A percentile compares a stretch with the other conserved stretches of the same genome.
phyloP scores from a whole-genome alignment of 2,888 invertebrate species.

The Ditula angustiorana region DNA sequence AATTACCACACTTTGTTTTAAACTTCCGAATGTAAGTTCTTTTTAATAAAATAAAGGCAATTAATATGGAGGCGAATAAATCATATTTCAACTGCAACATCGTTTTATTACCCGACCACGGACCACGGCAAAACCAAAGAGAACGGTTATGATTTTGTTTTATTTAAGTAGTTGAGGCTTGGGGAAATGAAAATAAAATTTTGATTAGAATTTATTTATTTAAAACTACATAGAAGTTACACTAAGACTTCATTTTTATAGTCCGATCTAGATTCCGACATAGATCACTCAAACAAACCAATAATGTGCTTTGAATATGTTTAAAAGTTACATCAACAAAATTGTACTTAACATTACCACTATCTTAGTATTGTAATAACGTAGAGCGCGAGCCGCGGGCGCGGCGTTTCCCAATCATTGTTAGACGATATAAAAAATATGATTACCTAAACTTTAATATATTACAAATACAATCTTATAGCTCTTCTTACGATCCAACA shows the following conservation, averaged over 20 bases:
- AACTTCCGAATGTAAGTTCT: neutral
- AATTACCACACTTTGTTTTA: neutral
- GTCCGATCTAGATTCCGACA: constrained; percentile 70
- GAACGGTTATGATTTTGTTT: no score
- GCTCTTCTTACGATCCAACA: constrained; percentile 62
- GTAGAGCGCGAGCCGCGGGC: constrained; percentile 20
- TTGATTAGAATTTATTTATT: constrained; percentile 79
- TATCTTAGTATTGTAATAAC: constrained; percentile 64
- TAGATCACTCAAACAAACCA: constrained; percentile 76
- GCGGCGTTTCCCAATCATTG: constrained; percentile 42
- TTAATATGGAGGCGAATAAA: constrained; percentile 40
- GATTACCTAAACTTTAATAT: constrained; percentile 66
- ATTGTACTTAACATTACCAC: constrained; percentile 82
- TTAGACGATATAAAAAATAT: constrained; percentile 71
- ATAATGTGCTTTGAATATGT: constrained; percentile 71
- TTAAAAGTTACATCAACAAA: constrained; percentile 76
- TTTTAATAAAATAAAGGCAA: constrained; percentile 10
- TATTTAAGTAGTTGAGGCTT: neutral
- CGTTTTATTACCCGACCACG: constrained; percentile 36
- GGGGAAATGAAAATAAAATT: constrained; percentile 50
- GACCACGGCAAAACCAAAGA: no score
- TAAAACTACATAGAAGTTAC: constrained; percentile 80
- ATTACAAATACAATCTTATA: constrained; percentile 68
- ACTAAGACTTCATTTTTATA: constrained; percentile 71
- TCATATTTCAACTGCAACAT: constrained; percentile 24